Evolutionary conservation across 2,113 vertebrate genomes (phyloP).

Genomic region (Carassius auratus): DNA sequence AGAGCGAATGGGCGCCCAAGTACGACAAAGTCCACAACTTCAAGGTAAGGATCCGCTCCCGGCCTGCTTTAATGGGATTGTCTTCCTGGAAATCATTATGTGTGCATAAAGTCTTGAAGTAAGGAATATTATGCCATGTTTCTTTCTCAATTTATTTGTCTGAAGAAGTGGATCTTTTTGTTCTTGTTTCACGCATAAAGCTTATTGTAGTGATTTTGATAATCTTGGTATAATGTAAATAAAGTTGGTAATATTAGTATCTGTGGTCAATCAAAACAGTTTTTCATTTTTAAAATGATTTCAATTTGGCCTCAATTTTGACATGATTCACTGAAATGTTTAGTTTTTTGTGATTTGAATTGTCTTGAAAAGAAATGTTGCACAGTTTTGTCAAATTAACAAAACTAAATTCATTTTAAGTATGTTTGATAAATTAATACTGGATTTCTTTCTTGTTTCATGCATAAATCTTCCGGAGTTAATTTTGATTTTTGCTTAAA

Average conservation of each 20-base stretch:
- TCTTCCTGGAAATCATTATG: background rate
- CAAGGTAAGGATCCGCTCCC: constrained; percentile 86
- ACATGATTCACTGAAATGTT: background rate
- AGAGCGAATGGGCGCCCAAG: constrained; percentile 92
- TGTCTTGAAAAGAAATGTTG: background rate
- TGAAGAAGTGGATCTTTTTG: background rate
- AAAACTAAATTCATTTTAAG: background rate
- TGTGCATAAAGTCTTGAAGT: background rate
- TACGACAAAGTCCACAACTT: constrained; percentile 99
- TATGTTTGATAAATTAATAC: background rate
- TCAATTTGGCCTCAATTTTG: background rate
- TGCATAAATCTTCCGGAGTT: background rate
- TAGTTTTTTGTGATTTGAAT: background rate
- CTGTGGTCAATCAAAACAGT: background rate
- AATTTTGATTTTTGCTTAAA: background rate
- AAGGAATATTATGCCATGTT: background rate
- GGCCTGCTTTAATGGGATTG: background rate
- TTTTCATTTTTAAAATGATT: background rate
- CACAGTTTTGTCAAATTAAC: background rate
- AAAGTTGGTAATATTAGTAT: background rate
- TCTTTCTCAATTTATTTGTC: background rate
- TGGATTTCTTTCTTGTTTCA: background rate
- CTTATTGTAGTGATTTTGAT: background rate
- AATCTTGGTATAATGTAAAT: background rate
- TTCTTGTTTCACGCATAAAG: background rate